These are phyloP conservation scores for Zonitis immaculata DNA, from an alignment of 2,888 invertebrate genomes.

Conservation along the genomic window DNA sequence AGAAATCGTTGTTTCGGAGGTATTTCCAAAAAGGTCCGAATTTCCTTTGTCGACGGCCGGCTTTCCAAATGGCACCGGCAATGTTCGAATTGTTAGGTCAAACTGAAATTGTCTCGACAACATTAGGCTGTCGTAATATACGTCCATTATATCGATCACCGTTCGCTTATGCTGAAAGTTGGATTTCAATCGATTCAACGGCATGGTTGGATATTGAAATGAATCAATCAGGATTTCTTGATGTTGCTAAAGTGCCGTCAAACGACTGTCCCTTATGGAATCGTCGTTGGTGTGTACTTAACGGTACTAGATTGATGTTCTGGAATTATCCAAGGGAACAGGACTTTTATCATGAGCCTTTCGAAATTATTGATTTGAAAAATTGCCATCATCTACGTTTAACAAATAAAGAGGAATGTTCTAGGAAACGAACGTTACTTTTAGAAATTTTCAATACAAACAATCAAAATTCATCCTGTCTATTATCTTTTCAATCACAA, in stretches of 20 bases:
- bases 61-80: background rate
- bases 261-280: background rate
- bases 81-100: background rate
- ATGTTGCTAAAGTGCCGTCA: background rate
- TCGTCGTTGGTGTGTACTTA: background rate
- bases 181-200: background rate
- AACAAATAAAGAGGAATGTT: background rate
- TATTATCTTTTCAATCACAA: background rate
- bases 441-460: background rate
- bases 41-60: background rate
- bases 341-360: background rate
- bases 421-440: background rate
- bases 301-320: background rate
- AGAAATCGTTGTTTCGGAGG: background rate
- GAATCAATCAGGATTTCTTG: background rate
- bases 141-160: background rate
- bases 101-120: background rate
- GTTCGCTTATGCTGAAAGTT: background rate
- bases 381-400: background rate
- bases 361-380: background rate
- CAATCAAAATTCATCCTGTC: background rate
- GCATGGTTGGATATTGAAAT: background rate
- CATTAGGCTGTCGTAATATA: background rate
- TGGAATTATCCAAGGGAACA: background rate
- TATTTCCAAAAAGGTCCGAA: background rate